phyloP scores from a whole-genome alignment of 2,797 vertebrate species.

The Acrocephalus scirpaceus region DNA sequence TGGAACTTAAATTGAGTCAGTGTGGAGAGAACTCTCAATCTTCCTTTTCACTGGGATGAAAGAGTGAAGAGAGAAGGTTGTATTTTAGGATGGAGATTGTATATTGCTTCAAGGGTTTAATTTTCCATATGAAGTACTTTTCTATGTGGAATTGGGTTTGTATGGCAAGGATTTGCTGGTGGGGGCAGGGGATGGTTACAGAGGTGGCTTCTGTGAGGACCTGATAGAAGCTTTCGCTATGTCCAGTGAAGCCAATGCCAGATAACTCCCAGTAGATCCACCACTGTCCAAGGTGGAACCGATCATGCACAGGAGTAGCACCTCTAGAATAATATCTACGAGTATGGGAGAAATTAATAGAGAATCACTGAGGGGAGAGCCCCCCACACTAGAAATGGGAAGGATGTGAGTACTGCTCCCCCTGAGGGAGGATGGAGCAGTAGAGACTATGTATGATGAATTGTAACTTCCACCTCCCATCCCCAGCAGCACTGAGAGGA shows the following conservation, averaged over 20 bases:
- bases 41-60: neutral
- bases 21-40: neutral
- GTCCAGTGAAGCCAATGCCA: too few species aligned
- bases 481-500: too few species aligned
- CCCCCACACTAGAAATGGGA: accelerated
- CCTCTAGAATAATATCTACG: neutral
- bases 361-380: neutral
- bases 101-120: neutral
- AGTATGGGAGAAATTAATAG: neutral
- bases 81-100: neutral
- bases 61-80: neutral
- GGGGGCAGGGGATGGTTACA: accelerated
- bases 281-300: accelerated
- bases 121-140: neutral
- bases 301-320: neutral
- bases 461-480: accelerated
- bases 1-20: neutral
- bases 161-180: neutral
- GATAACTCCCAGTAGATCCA: accelerated
- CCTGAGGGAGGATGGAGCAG: neutral
- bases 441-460: neutral
- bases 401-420: neutral
- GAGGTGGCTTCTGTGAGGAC: neutral
- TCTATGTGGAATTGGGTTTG: neutral
- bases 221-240: accelerated